Evolutionary conservation across 2,888 invertebrate genomes (phyloP), one percentile per base, ranked within the genome.

Genomic region (Stenichneumon culpator): DNA sequence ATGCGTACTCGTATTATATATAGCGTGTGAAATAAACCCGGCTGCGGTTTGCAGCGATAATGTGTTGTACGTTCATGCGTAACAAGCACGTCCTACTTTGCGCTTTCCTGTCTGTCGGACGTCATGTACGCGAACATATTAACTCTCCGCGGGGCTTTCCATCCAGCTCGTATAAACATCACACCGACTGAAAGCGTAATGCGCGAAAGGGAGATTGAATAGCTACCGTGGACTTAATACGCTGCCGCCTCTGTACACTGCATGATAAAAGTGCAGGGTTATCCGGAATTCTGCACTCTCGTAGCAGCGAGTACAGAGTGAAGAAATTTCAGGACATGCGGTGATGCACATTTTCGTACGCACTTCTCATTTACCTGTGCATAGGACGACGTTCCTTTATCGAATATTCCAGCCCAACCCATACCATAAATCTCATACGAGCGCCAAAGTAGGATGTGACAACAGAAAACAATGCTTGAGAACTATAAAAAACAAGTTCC

Each of bases 11-110:
- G 54, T 16, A 39, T 60, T 65, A 65, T 57, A 69, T 65, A 82
- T 14, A 54, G 32, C 47, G 32, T 82, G 47, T 47, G 72, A 84
- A 82, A 84, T 70, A 63, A 70, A 79, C 14, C 63, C 57, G 60
- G 69, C 79, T 79, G 69, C 25, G 74, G 28, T 70, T 70, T 85
- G 75, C 52, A 25, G 77, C 77, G 79, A 82, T 85, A 82, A 85
- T 82, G 70, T 68, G 70, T 73, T 82, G 77, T 79, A 80, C 79
- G 79, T 77, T 82, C 63, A 75, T 84, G 84, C 75, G 84, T 75
- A 84, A 86, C 84, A 79, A 84, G 82, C 84, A 84, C 82, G 84
- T 82, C 82, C 72, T 79, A 82, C 79, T 86, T 79, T 57, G 67
- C 67, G 75, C 63, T 68, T 57, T 79, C 44, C 52, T 70, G 70